Conservation (phyloP, 2,113 vertebrate species). For the Hippolais icterina region DNA sequence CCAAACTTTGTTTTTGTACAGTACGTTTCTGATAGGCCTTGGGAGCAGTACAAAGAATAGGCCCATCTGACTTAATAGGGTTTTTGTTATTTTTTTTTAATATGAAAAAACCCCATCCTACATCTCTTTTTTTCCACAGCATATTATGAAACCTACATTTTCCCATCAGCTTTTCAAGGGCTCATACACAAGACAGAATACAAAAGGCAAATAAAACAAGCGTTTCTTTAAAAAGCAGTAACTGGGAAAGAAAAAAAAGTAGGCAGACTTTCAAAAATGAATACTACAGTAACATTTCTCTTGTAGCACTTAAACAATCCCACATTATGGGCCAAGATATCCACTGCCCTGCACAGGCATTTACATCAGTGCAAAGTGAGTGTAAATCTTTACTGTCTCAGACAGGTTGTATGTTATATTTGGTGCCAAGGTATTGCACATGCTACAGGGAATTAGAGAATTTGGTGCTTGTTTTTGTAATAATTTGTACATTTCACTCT, state of each 20-base stretch:
- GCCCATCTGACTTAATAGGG: not conserved
- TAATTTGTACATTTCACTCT: not conserved
- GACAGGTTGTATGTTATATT: not conserved
- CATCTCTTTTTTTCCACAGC: not conserved
- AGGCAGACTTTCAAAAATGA: not conserved
- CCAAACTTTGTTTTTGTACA: conserved; percentile 55
- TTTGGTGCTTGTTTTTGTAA: not conserved
- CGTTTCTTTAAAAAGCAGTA: not conserved
- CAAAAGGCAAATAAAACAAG: not conserved
- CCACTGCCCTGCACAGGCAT: not conserved
- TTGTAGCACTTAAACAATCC: not conserved
- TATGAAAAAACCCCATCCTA: not conserved
- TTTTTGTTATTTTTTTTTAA: not conserved
- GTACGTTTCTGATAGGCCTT: conserved; percentile 40
- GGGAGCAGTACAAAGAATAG: conserved; percentile 52
- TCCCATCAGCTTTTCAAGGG: not conserved
- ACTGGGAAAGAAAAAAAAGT: not conserved
- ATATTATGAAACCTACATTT: not conserved
- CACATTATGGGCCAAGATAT: not conserved
- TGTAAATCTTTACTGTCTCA: not conserved
- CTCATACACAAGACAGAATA: not conserved
- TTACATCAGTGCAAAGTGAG: not conserved
- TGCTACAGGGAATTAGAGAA: not conserved
- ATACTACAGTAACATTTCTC: not conserved
- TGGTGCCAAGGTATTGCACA: not conserved